Conservation (phyloP, 2,113 vertebrate genomes). For the Hystrix cristata region DNA sequence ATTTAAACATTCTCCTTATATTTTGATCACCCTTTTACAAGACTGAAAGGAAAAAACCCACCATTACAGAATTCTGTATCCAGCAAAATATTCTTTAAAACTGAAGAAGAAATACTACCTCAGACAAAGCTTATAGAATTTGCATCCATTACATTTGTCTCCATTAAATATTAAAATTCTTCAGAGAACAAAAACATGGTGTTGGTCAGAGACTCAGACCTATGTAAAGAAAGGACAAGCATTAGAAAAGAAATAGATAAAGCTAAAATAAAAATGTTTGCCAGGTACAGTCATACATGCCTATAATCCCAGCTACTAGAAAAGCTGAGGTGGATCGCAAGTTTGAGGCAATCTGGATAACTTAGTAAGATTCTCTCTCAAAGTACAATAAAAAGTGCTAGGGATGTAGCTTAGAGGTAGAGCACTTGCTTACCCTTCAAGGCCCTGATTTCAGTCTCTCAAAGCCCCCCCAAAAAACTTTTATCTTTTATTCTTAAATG, state of each 20-base stretch:
- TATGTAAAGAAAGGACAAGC: neutral
- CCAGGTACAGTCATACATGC: neutral
- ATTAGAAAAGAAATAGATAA: neutral
- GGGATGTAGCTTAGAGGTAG: neutral
- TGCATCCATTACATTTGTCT: neutral
- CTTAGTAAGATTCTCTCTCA: neutral
- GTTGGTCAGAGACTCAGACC: neutral
- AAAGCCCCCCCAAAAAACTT: neutral
- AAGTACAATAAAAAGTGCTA: neutral
- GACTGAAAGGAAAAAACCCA: neutral
- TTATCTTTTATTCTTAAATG: neutral
- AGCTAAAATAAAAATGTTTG: neutral
- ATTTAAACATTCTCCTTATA: neutral
- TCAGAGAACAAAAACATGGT: neutral
- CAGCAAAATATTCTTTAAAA: neutral
- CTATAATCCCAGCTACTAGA: neutral
- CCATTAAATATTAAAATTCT: constrained; percentile 37
- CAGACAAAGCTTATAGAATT: neutral
- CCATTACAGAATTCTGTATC: neutral
- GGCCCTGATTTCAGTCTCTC: neutral
- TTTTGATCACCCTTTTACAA: neutral
- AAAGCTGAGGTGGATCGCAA: neutral
- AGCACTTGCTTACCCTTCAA: neutral
- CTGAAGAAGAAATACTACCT: neutral
- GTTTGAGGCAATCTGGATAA: neutral